Conservation (phyloP, 2,797 vertebrate species). For the Enteromius treurensis region DNA sequence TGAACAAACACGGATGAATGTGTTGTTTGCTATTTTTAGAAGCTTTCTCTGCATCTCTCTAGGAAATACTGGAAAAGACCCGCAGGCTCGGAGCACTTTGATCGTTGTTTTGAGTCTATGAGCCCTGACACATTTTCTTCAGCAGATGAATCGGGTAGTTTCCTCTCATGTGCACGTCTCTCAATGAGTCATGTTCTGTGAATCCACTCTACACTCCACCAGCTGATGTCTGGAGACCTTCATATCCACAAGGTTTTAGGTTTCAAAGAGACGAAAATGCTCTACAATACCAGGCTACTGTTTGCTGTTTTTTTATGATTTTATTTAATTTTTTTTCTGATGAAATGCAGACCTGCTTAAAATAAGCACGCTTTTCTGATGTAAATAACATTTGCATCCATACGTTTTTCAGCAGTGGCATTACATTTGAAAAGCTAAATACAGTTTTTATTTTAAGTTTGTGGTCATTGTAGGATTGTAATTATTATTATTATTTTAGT, state of each 20-base stretch:
- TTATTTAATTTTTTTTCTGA: background rate
- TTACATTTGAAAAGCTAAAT: background rate
- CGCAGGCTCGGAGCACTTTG: conserved; percentile 39
- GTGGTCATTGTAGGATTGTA: too few relatives aligned
- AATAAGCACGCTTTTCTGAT: background rate
- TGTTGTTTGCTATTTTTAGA: conserved; percentile 17
- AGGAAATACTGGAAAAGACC: conserved; percentile 45
- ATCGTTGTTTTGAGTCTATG: conserved; percentile 40
- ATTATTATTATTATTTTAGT: background rate
- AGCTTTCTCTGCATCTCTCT: conserved; percentile 22
- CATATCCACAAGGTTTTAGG: conserved; percentile 32
- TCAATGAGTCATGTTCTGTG: conserved; percentile 42
- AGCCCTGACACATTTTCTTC: conserved; percentile 44
- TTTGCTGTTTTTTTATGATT: background rate
- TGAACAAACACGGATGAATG: conserved; percentile 15
- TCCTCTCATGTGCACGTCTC: conserved; percentile 31
- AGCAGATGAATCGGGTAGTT: conserved; percentile 36
- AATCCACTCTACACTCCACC: conserved; percentile 17
- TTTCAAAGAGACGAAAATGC: conserved; percentile 26
- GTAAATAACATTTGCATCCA: background rate
- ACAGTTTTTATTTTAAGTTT: background rate
- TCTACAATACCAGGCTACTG: background rate
- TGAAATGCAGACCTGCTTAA: background rate
- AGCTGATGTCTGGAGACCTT: conserved; percentile 35
- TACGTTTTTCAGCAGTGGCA: background rate